Conservation (phyloP, 2,113 vertebrate species). For the Ammodytes dubius region DNA sequence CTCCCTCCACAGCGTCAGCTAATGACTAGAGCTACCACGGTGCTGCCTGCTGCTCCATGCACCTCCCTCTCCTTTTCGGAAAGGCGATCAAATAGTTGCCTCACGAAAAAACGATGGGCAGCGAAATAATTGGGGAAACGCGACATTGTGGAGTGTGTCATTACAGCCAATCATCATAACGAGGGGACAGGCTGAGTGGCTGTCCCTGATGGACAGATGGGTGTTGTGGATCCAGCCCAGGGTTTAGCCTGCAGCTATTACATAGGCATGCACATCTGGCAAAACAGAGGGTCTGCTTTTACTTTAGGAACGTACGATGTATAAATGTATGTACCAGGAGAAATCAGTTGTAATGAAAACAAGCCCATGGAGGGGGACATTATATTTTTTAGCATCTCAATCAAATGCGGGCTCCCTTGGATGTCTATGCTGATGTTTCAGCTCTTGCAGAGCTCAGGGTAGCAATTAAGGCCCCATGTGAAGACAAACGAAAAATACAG, state of each 20-base stretch:
- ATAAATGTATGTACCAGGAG: conserved; percentile 35
- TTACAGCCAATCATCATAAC: conserved; percentile 79
- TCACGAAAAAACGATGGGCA: conserved; percentile 68
- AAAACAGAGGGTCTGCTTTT: conserved; percentile 24
- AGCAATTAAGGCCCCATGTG: conserved; percentile 24
- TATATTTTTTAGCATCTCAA: conserved; percentile 2
- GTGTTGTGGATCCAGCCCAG: conserved; percentile 32
- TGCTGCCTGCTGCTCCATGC: conserved; percentile 49
- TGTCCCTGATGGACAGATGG: conserved; percentile 67
- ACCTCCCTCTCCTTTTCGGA: conserved; percentile 55
- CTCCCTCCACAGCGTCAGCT: conserved; percentile 26
- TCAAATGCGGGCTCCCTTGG: conserved; percentile 22
- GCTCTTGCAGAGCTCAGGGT: conserved; percentile 32
- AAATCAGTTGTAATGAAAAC: conserved; percentile 45
- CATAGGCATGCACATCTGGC: conserved; percentile 54
- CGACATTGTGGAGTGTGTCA: conserved; percentile 72
- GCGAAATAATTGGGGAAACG: conserved; percentile 72
- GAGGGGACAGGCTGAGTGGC: conserved; percentile 63
- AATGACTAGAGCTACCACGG: conserved; percentile 47
- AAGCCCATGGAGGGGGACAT: background rate
- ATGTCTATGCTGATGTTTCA: conserved; percentile 9
- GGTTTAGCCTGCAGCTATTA: conserved; percentile 60
- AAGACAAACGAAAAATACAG: conserved; percentile 6
- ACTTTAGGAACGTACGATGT: conserved; percentile 12
- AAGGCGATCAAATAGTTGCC: conserved; percentile 77